Conservation (phyloP, 37 sponge, comb jelly and placozoan species). For the Agelas oroides region DNA sequence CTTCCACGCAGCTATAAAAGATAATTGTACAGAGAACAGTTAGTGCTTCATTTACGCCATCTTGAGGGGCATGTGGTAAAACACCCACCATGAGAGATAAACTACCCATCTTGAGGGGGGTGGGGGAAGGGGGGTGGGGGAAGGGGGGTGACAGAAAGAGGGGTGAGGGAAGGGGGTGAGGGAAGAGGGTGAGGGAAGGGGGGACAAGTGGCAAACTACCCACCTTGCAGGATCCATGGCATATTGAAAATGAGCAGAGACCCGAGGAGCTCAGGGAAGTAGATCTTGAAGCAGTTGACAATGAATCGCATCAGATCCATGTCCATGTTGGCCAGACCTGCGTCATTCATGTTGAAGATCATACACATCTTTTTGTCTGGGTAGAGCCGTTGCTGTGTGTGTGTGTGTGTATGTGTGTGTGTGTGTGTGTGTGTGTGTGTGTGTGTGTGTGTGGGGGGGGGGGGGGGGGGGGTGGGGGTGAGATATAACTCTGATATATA, state of each 20-base stretch:
- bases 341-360: conserved; percentile 79
- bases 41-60: no score
- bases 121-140: no score
- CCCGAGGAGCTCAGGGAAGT: conserved; percentile 79
- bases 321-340: conserved; percentile 82
- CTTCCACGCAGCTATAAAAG: conserved; percentile 82
- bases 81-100: no score
- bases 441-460: no score
- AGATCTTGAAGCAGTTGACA: conserved; percentile 78
- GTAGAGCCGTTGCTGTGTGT: conserved; percentile 31
- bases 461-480: no score
- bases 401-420: neutral
- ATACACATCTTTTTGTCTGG: conserved; percentile 66
- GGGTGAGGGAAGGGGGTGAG: no score
- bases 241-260: conserved; percentile 78
- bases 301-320: conserved; percentile 83
- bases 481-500: no score
- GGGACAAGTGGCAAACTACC: neutral
- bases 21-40: neutral
- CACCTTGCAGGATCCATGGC: conserved; percentile 92
- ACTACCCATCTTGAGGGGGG: no score
- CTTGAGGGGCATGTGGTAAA: no score
- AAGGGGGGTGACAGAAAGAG: no score
- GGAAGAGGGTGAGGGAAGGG: no score
- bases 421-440: neutral